A percentile compares a stretch with the other conserved stretches of the same genome.
Conservation (phyloP, 1,140 invertebrate species). For the Drosophila sp. region DNA sequence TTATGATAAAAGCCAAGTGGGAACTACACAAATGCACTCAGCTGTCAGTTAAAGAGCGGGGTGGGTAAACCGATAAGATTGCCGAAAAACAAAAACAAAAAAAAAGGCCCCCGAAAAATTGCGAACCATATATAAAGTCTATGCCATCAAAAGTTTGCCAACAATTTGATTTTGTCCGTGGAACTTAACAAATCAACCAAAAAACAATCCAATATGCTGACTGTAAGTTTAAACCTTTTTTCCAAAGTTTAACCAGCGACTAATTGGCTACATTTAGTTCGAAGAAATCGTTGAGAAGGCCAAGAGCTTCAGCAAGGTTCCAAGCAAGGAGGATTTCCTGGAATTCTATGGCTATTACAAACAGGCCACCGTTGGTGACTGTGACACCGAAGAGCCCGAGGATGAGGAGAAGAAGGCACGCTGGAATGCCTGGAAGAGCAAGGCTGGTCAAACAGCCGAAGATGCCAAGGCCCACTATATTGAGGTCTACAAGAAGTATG, state of each 20-base stretch:
- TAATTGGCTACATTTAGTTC: conserved; percentile 51
- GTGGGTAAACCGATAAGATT: conserved; percentile 59
- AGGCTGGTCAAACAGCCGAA: conserved; percentile 91
- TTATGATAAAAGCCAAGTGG: conserved; percentile 32
- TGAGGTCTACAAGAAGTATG: conserved; percentile 88
- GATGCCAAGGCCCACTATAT: conserved; percentile 94
- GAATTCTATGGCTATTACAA: conserved; percentile 95
- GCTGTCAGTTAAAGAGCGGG: neutral
- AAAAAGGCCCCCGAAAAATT: conserved; percentile 16
- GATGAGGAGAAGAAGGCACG: conserved; percentile 98
- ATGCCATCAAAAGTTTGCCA: conserved; percentile 14
- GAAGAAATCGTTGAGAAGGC: conserved; percentile 86
- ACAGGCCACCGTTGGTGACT: conserved; percentile 94
- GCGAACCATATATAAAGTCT: conserved; percentile 60
- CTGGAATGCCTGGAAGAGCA: conserved; percentile 95
- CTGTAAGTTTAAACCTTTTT: conserved; percentile 55
- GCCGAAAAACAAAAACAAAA: conserved; percentile 42
- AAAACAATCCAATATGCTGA: conserved; percentile 60
- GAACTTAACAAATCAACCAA: conserved; percentile 37
- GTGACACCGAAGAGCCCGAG: conserved; percentile 91
- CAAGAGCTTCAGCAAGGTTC: conserved; percentile 90
- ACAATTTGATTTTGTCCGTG: conserved; percentile 66
- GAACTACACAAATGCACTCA: conserved; percentile 45
- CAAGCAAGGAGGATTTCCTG: conserved; percentile 92
- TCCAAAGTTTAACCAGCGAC: neutral